Base-by-base conservation (phyloP, 2,113 vertebrate genomes). In the Myxocyprinus asiaticus region DNA sequence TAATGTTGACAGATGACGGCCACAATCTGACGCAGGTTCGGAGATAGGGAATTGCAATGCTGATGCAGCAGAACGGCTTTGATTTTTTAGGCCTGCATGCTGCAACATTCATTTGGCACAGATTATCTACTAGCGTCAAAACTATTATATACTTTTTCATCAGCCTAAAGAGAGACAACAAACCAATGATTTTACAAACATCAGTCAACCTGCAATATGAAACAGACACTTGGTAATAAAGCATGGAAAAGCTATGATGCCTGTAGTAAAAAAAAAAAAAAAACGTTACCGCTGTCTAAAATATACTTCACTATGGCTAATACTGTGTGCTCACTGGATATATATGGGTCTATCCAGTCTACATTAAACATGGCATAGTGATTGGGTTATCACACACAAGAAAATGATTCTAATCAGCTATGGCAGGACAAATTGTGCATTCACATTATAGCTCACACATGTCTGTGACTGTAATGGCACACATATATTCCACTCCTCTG, bases 151-250 rank as follows among this genome's bases (percentile, higher is more conserved):
- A 72, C 15, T 10, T 72, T 59, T 61, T 44, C n/a, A 9, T 47
- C 55, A 7, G 6, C 55, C 15, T 72, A 47, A 72, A 72, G n/a
- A 72, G 55, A 72, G 55, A 72, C 45, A 44, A 47, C 70, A 22
- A 45, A 33, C 1, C 1, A 33, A 33, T 33, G 22, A 3, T 33
- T 33, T 72, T 11, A 61, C 45, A 22, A 72, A n/a, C 22, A 33
- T 33, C 22, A 47, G 59, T 72, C n/a, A 47, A 72, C 9, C n/a
- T 59, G 43, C 43, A 47, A 47, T 59, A 12, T 59, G 43, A 72
- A 72, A 45, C 55, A 59, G 55, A 72, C 22, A 33, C 43, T 72
- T 47, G 43, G 55, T 45, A 72, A 72, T 72, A 59, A 72, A 59
- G 44, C 15, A 47, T 72, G n/a, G 55, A 61, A 9, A 15, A 72